Conservation (phyloP, 2,113 vertebrate genomes). For the Meleagris gallopavo region DNA sequence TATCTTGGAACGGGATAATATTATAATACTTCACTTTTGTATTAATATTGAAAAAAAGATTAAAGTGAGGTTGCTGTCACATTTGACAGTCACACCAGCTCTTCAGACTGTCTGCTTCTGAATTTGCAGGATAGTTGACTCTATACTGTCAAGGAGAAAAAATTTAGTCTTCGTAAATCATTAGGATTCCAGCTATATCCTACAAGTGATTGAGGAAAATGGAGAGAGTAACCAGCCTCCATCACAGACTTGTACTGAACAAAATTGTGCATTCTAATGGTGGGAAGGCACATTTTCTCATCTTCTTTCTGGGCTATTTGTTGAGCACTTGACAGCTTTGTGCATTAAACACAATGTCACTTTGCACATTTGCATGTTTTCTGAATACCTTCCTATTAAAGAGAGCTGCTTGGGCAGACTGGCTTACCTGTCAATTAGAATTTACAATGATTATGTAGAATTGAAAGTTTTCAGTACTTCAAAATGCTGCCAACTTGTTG, state of each 20-base stretch:
- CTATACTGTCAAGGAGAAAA: not conserved
- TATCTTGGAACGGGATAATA: not conserved
- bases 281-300: not conserved
- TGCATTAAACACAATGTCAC: not conserved
- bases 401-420: not conserved
- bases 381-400: not conserved
- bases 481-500: not conserved
- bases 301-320: not conserved
- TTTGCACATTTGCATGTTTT: not conserved
- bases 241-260: not conserved
- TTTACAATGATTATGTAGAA: not conserved
- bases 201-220: not conserved
- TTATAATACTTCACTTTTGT: not conserved
- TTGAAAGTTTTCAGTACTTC: not conserved
- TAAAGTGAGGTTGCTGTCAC: not conserved
- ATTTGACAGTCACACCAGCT: not conserved
- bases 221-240: not conserved
- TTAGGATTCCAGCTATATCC: not conserved
- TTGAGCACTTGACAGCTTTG: not conserved
- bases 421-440: not conserved
- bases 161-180: not conserved
- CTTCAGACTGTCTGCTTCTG: not conserved
- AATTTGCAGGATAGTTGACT: not conserved
- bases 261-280: not conserved
- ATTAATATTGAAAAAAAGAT: not conserved